Evolutionary conservation across 2,113 vertebrate species (phyloP), one percentile per base, ranked within the genome.

Genomic region (Todiramphus saurophagus): DNA sequence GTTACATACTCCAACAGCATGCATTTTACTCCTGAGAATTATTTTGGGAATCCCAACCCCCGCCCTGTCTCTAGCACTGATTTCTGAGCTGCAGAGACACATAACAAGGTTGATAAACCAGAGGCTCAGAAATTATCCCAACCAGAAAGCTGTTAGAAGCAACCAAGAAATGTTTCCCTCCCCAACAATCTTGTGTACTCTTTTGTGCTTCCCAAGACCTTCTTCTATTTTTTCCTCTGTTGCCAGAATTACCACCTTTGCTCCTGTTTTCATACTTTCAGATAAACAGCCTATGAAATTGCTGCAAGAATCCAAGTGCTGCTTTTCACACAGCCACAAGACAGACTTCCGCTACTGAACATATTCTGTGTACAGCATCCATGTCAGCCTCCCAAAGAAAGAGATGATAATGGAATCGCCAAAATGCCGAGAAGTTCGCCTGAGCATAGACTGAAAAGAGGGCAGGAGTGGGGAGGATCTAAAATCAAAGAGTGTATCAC

Each of bases 401-500:
- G 24, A 16, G n/a, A 44, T 1, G 17, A 43, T 30, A 16, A 67
- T 35, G 66, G 21, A 33, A 73, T 1, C 4, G 15, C 79, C 15
- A 1, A 82, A 37, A 90, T 39, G 91, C 78, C 23, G n/a, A n/a
- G 18, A 16, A 80, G 55, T 35, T 43, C 60, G 50, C 43, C 19
- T 2, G 78, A 24, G 66, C 44, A 6, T 4, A 16, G 51, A 4
- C 56, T 3, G 10, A 55, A 33, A 43, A 19, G 70, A 18, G 28
- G 35, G 8, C 74, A 10, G n/a, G n/a, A 51, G 51, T 2, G 2
- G 18, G 58, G n/a, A 82, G 46, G 83, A 67, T 79, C 55, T 27
- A 1, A 19, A 33, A 51, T 0, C 58, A 16, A 27, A 11, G 31
- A 27, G 73, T 0, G 25, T 58, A 41, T 27, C 84, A 0, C 59